These are phyloP conservation scores for Atlantisia rogersi DNA, from an alignment of 2,113 vertebrate species.

Conservation along the genomic window DNA sequence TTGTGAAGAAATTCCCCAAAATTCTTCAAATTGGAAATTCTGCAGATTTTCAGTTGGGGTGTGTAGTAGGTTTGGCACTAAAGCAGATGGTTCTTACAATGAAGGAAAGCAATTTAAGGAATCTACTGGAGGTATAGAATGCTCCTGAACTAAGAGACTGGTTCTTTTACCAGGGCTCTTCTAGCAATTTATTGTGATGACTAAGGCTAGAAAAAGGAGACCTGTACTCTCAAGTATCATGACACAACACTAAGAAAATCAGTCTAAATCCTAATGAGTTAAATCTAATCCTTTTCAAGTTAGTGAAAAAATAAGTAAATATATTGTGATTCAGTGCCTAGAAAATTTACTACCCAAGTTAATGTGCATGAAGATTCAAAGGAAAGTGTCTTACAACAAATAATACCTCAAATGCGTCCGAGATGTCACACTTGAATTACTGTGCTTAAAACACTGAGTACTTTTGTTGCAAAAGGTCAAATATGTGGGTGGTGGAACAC, in stretches of 20 bases:
- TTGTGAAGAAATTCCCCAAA: background rate
- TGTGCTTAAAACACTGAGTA: background rate
- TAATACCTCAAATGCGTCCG: background rate
- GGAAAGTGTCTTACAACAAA: background rate
- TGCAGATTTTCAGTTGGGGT: background rate
- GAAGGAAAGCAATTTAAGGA: background rate
- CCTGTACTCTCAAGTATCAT: background rate
- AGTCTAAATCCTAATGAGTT: background rate
- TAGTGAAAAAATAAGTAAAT: background rate
- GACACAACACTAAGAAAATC: background rate
- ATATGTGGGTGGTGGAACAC: background rate
- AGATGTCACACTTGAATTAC: background rate
- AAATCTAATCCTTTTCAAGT: background rate
- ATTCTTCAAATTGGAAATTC: background rate
- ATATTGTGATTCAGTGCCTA: background rate
- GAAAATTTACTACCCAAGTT: background rate
- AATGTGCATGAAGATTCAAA: background rate
- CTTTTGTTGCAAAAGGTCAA: background rate
- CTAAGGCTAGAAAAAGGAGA: background rate
- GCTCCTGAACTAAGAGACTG: background rate
- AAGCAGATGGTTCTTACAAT: background rate
- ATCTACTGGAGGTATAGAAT: background rate
- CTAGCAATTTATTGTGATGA: background rate
- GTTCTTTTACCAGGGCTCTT: background rate
- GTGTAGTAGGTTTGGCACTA: background rate